Evolutionary conservation across 2,797 vertebrate species (phyloP), one percentile per base, ranked within the genome.

Genomic region (Limnodromus scolopaceus): DNA sequence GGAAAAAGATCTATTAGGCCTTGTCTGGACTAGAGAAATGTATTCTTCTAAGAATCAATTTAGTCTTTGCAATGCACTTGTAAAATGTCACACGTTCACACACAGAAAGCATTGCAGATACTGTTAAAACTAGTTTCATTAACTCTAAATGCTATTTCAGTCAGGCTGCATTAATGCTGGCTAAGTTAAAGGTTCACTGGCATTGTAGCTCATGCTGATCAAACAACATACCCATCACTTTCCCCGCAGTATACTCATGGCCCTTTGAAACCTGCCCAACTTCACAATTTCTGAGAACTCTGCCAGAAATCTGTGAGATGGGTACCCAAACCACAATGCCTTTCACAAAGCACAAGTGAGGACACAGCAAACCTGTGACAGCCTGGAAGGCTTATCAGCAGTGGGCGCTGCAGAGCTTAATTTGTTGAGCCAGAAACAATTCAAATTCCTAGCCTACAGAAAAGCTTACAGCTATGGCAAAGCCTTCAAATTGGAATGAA

Each of bases 41-140:
- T 96, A 96, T 95, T 93, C 92, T 97, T 92, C 93, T 89, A 91
- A 96, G 95, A 95, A 96, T 96, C 93, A 95, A 93, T 96, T 97
- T 71, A 86, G 87, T 80, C 96, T 92, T 91, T 64, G 45, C 92
- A 89, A 75, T 85, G 68, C 57, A 84, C 78, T 97, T 92, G 87
- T 92, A 93, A 96, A 96, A 95, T 92, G 91, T 93, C 95, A 96
- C 78, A 91, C 32, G 0, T 92, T 93, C 96, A 93, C 91, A 94
- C 71, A 89, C 61, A 81, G 80, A 96, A 96, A 93, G 88, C 91
- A 68, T 25, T 91, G 68, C 84, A 97, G 92, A 96, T 83, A 86
- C 55, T 77, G 86, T 91, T 96, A 94, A 94, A 96, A 95, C 87
- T 83, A 89, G 81, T 93, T 96, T 95, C 86, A 91, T 96, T 95